A percentile compares a stretch with the other conserved stretches of the same genome.
Evolutionary conservation across 2,113 vertebrate genomes (phyloP).

Genomic region (Hylia prasina): DNA sequence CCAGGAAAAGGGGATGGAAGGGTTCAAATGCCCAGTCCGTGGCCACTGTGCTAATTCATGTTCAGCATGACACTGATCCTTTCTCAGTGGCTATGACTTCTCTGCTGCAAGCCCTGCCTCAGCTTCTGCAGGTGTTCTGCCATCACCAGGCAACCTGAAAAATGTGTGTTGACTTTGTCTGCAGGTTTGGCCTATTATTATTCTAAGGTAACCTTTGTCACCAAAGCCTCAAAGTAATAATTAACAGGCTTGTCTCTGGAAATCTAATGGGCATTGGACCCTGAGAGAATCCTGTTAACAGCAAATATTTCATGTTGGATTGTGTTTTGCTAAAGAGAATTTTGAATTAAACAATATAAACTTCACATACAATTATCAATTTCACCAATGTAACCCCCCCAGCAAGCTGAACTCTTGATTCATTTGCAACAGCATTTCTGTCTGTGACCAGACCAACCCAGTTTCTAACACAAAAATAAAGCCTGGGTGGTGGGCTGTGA

Average conservation of each 20-base stretch:
- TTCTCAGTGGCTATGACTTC: not conserved
- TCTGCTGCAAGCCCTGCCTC: not conserved
- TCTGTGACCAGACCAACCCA: not conserved
- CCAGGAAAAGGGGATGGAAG: not conserved
- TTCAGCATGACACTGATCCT: not conserved
- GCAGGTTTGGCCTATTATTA: not conserved
- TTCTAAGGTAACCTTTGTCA: not conserved
- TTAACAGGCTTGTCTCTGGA: not conserved
- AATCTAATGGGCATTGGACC: not conserved
- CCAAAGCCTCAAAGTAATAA: not conserved
- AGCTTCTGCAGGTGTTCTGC: not conserved
- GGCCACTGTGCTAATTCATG: not conserved
- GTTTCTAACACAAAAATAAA: not conserved
- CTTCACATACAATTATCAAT: not conserved
- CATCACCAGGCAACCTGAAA: not conserved
- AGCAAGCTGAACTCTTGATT: not conserved
- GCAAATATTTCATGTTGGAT: not conserved
- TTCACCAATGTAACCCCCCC: not conserved
- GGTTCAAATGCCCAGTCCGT: fast-evolving
- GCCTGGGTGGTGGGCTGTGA: too few relatives aligned
- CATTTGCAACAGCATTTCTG: not conserved
- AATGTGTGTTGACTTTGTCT: not conserved
- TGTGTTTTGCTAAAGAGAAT: not conserved
- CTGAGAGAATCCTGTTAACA: not conserved
- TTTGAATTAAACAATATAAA: not conserved